These are phyloP conservation scores for Perdix hodgsoniae DNA, from an alignment of 2,797 vertebrate species.

Conservation along the genomic window DNA sequence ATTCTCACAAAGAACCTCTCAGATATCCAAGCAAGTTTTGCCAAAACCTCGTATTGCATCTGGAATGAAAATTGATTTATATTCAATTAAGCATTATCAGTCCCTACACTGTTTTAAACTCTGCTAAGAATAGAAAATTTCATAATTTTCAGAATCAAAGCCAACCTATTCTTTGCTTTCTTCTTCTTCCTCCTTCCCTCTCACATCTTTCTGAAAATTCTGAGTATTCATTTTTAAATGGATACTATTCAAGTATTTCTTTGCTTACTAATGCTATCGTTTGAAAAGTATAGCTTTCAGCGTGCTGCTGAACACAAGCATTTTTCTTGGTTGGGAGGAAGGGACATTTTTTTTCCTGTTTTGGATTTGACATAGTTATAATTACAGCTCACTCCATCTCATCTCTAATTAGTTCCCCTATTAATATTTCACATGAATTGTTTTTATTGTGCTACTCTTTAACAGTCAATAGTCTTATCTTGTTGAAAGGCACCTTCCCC, in stretches of 20 bases:
- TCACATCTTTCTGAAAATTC: background rate
- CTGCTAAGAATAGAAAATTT: background rate
- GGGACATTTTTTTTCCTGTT: background rate
- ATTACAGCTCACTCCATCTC: background rate
- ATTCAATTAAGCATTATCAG: constrained; percentile 6
- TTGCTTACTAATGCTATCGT: background rate
- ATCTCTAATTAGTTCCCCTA: background rate
- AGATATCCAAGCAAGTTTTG: background rate
- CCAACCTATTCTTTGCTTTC: background rate
- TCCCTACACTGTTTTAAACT: background rate
- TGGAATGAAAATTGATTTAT: background rate
- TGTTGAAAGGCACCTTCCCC: background rate
- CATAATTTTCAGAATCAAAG: background rate
- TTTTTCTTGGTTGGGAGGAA: background rate
- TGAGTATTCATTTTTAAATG: background rate
- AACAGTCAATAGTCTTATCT: background rate
- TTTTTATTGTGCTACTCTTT: background rate
- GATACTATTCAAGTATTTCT: background rate
- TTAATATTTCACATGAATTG: background rate
- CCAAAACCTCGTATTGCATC: background rate
- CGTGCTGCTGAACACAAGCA: background rate
- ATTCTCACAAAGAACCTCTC: background rate
- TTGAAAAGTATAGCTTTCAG: background rate
- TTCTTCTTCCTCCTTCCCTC: background rate
- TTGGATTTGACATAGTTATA: background rate